Conservation (phyloP, 2,113 vertebrate species). For the Leucosticte australis region DNA sequence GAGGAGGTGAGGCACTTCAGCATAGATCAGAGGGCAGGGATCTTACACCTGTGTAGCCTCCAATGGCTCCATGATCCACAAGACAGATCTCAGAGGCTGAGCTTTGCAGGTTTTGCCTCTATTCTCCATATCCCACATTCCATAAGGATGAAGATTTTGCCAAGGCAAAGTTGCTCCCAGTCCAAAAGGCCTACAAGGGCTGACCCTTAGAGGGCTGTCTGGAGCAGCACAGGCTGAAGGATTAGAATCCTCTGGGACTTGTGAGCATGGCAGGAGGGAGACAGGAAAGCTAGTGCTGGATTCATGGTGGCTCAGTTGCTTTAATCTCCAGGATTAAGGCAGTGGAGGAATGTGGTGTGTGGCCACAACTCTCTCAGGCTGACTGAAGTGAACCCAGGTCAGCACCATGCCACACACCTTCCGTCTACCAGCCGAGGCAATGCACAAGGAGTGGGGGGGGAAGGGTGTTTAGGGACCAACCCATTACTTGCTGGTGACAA, state of each 20-base stretch:
- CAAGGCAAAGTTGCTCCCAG: background rate
- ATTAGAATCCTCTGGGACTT: background rate
- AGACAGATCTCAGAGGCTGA: background rate
- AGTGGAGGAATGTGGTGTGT: constrained; percentile 48
- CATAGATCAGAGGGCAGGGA: background rate
- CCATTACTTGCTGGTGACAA: background rate
- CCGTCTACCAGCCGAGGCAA: background rate
- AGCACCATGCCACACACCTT: background rate
- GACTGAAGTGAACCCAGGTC: constrained; percentile 58
- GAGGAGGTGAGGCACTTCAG: background rate
- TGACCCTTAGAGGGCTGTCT: background rate
- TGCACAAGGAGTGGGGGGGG: background rate
- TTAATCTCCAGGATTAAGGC: constrained; percentile 65
- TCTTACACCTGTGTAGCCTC: background rate
- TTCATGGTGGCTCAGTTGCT: constrained; percentile 39
- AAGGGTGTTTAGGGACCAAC: background rate
- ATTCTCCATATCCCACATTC: background rate
- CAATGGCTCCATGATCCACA: background rate
- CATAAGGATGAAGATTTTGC: background rate
- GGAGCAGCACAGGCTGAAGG: background rate
- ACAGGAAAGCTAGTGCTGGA: constrained; percentile 52
- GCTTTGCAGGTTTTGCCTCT: background rate
- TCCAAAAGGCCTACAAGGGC: accelerated
- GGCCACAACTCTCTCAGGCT: background rate
- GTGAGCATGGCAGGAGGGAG: background rate